phyloP scores from a whole-genome alignment of 2,797 vertebrate genomes.

The Cryptoprocta ferox region DNA sequence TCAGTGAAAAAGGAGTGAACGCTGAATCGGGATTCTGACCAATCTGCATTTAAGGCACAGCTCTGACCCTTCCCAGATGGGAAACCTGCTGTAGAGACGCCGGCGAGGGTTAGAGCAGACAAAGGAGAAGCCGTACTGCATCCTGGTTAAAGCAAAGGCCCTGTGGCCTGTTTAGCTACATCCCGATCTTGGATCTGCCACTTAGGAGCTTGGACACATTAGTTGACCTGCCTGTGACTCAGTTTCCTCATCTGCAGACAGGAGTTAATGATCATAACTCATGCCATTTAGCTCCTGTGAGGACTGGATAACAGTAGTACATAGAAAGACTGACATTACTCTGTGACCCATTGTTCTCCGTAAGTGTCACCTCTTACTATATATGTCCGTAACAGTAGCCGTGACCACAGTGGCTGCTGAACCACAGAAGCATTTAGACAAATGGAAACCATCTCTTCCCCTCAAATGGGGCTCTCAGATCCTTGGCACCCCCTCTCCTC shows the following conservation, averaged over 20 bases:
- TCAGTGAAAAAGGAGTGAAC: not conserved
- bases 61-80: not conserved
- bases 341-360: not conserved
- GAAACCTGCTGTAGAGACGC: not conserved
- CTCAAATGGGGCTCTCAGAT: not conserved
- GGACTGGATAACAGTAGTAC: not conserved
- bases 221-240: not conserved
- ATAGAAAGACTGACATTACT: not conserved
- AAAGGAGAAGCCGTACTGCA: not conserved
- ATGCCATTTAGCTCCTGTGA: not conserved
- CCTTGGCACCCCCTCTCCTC: not conserved
- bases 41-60: not conserved
- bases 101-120: rapidly evolving
- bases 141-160: not conserved
- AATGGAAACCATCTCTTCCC: not conserved
- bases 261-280: not conserved
- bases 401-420: not conserved
- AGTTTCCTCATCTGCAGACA: not conserved
- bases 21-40: not conserved
- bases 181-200: not conserved
- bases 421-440: not conserved
- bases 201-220: not conserved
- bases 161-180: rapidly evolving
- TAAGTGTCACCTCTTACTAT: not conserved
- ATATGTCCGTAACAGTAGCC: not conserved